phyloP scores from a whole-genome alignment of 1,140 invertebrate species.

The Cyclargus thomasi region DNA sequence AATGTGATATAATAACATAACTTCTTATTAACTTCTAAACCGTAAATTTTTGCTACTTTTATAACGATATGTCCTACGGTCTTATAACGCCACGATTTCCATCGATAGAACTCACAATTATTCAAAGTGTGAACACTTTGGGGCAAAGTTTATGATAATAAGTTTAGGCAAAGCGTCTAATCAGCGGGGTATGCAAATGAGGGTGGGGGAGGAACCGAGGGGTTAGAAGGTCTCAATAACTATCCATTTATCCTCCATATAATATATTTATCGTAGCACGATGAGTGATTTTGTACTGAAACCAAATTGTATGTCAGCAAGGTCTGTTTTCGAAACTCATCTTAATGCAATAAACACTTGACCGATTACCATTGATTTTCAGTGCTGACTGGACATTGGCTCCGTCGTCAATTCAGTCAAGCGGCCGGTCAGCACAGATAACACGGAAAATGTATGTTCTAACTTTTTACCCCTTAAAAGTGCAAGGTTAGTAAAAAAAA shows the following conservation, averaged over 20 bases:
- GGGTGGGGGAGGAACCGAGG: too few relatives aligned
- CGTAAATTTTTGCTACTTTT: neutral
- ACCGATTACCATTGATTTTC: too few relatives aligned
- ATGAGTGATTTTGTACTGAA: neutral
- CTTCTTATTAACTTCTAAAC: too few relatives aligned
- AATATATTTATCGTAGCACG: neutral
- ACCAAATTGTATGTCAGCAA: neutral
- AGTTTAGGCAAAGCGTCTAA: neutral
- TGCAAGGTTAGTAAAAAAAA: too few relatives aligned
- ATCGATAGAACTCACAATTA: neutral
- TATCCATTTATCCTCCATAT: neutral
- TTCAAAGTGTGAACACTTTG: neutral
- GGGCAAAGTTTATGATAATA: neutral
- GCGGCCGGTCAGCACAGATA: too few relatives aligned
- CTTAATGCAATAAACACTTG: too few relatives aligned
- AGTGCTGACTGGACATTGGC: too few relatives aligned
- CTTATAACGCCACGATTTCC: neutral
- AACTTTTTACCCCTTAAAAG: too few relatives aligned
- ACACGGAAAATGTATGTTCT: too few relatives aligned
- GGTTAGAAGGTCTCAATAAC: neutral
- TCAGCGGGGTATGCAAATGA: neutral
- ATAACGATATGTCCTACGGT: neutral
- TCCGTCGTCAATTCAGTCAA: too few relatives aligned
- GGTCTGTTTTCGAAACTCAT: too few relatives aligned
- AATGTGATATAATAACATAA: too few relatives aligned